A percentile compares a stretch with the other conserved stretches of the same genome.
These are phyloP conservation scores for Sisor rabdophorus DNA, from an alignment of 2,113 vertebrate genomes.

Conservation along the genomic window DNA sequence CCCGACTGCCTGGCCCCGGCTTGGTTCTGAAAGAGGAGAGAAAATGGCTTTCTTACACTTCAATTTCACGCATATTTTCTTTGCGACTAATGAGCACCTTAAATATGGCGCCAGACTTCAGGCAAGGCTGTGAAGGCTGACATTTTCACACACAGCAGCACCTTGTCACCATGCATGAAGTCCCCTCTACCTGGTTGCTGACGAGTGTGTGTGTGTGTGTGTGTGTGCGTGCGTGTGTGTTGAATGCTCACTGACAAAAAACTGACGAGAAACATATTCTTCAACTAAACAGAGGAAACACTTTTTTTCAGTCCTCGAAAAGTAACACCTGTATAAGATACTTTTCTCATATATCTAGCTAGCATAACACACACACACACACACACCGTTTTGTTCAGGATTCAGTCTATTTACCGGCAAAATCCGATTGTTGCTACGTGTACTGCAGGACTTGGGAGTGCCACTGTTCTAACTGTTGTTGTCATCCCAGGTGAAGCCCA, in stretches of 20 bases:
- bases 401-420: background rate
- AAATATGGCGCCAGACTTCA: constrained; percentile 70
- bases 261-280: constrained; percentile 53
- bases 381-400: constrained; percentile 23
- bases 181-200: constrained; percentile 65
- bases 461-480: constrained; percentile 57
- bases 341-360: constrained; percentile 25
- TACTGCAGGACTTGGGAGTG: constrained; percentile 53
- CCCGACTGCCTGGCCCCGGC: constrained; percentile 46
- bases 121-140: constrained; percentile 66
- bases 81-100: constrained; percentile 76
- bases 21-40: constrained; percentile 49
- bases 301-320: constrained; percentile 32
- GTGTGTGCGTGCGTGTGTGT: constrained; percentile 32
- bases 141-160: constrained; percentile 73
- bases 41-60: constrained; percentile 71
- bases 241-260: constrained; percentile 45
- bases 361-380: constrained; percentile 11
- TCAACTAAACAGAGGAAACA: constrained; percentile 49
- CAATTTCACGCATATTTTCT: constrained; percentile 73
- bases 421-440: constrained; percentile 49
- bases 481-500: constrained; percentile 56
- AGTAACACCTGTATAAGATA: constrained; percentile 40
- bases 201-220: constrained; percentile 49
- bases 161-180: constrained; percentile 74